Conservation (phyloP, 2,113 vertebrate genomes). For the Triplophysa siluroides region DNA sequence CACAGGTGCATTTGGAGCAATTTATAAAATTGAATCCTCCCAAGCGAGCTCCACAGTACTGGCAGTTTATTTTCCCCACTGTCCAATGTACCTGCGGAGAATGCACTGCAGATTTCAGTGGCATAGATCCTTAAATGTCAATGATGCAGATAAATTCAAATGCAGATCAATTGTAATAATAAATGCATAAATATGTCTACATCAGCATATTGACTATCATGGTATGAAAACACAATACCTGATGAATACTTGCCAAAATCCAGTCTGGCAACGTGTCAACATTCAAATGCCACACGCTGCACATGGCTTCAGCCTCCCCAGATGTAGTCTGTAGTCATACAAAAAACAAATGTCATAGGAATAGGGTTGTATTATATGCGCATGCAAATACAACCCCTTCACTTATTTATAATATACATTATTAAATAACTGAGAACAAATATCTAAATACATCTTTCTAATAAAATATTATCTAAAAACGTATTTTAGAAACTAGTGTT, state of each 20-base stretch:
- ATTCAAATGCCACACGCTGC: constrained; percentile 80
- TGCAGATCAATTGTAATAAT: background rate
- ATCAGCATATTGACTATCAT: background rate
- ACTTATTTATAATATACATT: no score
- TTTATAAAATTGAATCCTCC: constrained; percentile 85
- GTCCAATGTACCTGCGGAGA: constrained; percentile 82
- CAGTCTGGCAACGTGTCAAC: constrained; percentile 81
- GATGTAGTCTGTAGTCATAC: constrained; percentile 17
- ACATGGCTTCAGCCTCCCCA: constrained; percentile 62
- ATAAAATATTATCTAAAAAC: no score
- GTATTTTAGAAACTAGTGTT: no score
- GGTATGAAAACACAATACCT: constrained; percentile 65
- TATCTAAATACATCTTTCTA: no score
- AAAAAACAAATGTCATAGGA: background rate
- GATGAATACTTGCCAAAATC: constrained; percentile 75
- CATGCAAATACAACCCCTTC: no score
- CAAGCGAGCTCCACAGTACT: constrained; percentile 79
- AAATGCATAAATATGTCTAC: background rate
- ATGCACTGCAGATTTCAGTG: background rate
- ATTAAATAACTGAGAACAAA: no score
- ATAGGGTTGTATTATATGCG: no score
- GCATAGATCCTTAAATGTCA: background rate
- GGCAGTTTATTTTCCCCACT: constrained; percentile 83
- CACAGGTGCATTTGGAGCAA: constrained; percentile 78
- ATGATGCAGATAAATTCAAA: background rate